These are phyloP conservation scores for Drosophila seclusa DNA, from an alignment of 2,888 invertebrate species.

Conservation along the genomic window DNA sequence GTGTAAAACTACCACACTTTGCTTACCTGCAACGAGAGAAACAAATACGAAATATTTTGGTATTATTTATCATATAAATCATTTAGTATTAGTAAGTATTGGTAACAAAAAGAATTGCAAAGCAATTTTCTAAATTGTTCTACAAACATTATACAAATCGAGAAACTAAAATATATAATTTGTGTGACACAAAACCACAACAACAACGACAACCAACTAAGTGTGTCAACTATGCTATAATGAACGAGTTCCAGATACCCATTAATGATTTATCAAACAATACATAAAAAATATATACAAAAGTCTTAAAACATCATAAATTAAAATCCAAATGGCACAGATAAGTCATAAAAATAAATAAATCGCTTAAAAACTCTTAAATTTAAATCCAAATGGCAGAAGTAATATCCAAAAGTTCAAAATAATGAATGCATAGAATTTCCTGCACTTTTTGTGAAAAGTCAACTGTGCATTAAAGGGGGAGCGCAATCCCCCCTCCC, in stretches of 20 bases:
- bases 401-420: not conserved
- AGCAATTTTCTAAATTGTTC: constrained; percentile 11
- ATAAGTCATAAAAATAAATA: no score
- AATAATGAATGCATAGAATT: not conserved
- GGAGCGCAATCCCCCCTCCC: not conserved
- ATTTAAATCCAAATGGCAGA: not conserved
- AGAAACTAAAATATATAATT: constrained; percentile 43
- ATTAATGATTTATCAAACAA: not conserved
- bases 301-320: no score
- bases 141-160: constrained; percentile 29
- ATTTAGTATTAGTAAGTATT: not conserved
- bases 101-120: constrained; percentile 1
- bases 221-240: not conserved
- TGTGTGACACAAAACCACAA: constrained; percentile 15
- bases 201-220: constrained; percentile 21
- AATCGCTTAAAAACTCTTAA: no score
- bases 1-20: not conserved
- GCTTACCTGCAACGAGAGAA: constrained; percentile 59
- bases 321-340: no score
- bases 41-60: constrained; percentile 20
- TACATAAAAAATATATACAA: not conserved
- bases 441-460: not conserved
- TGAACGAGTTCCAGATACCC: constrained; percentile 8
- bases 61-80: constrained; percentile 9
- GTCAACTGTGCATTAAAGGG: not conserved